Evolutionary conservation across 1,140 invertebrate genomes (phyloP), one percentile per base, ranked within the genome.

Genomic region (Drosophila setifemur): DNA sequence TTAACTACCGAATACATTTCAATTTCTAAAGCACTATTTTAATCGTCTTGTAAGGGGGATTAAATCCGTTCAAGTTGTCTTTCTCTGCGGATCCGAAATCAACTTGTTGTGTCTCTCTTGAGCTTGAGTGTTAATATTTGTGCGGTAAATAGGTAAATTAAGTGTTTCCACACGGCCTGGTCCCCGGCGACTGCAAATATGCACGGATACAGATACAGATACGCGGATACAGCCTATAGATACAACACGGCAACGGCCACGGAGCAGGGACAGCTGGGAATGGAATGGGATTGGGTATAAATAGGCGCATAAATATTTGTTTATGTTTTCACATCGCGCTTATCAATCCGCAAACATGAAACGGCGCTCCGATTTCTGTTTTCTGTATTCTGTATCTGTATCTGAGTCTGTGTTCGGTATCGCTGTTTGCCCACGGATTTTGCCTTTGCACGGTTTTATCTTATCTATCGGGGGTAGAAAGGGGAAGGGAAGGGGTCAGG

Each of bases 261-360:
- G 1, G 33, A 8, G 47, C 28, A 35, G 26, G 18, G 4, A 26
- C 14, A 14, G 37, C n/a, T 18, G 47, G 25, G 44, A 14, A 67
- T 67, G 40, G 37, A 29, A 7, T 18, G 47, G 25, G 44, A 14
- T 52, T 67, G 40, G 37, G 40, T 49, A 61, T 58, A 76, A 73
- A 78, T 73, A 72, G 67, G 53, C 53, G 25, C 57, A 77, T 73
- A 77, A 82, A 83, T 83, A 85, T 85, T 83, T 85, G 79, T 71
- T 50, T 71, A 61, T 67, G 60, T 73, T 78, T 79, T 79, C 69
- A 66, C 68, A 83, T 78, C 33, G 39, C 39, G 50, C 66, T 86
- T 85, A 85, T 85, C 79, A 75, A 53, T 47, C 33, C 61, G 60
- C 75, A 85, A 85, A 86, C 81, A 85, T 33, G n/a, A 31, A 64